These are phyloP conservation scores for Schlechtendalia chinensis DNA, from an alignment of 1,140 invertebrate genomes.

Conservation along the genomic window DNA sequence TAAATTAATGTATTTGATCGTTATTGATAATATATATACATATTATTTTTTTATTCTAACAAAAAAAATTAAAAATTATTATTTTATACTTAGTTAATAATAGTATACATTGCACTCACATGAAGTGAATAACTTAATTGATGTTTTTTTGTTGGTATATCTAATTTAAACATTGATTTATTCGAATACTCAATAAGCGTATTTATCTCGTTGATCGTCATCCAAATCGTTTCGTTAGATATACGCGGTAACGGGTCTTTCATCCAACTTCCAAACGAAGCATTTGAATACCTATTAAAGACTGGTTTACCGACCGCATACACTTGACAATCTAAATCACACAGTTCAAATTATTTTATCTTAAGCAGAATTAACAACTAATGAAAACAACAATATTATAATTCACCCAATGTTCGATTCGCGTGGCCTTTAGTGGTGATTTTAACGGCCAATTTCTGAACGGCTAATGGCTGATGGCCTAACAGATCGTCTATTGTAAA, in stretches of 20 bases:
- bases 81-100: too few species aligned
- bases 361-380: background rate
- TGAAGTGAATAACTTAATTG: conserved; percentile 55
- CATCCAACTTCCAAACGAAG: conserved; percentile 68
- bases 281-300: conserved; percentile 74
- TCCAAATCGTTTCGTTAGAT: conserved; percentile 63
- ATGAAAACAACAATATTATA: background rate
- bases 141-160: conserved; percentile 57
- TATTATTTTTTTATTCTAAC: too few species aligned
- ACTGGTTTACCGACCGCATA: conserved; percentile 91
- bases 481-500: conserved; percentile 61
- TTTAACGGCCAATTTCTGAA: conserved; percentile 60
- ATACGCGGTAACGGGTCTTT: conserved; percentile 67
- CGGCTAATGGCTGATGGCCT: conserved; percentile 59
- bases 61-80: too few species aligned
- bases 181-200: conserved; percentile 74
- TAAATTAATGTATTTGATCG: too few species aligned
- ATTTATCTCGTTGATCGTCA: conserved; percentile 71
- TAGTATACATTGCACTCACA: conserved; percentile 51
- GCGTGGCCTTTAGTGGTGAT: conserved; percentile 61
- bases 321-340: conserved; percentile 74
- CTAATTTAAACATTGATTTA: conserved; percentile 67
- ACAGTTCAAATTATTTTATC: background rate
- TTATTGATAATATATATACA: too few species aligned
- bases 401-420: conserved; percentile 62